Conservation (phyloP, 2,797 vertebrate genomes). For the Cynopterus sphinx region DNA sequence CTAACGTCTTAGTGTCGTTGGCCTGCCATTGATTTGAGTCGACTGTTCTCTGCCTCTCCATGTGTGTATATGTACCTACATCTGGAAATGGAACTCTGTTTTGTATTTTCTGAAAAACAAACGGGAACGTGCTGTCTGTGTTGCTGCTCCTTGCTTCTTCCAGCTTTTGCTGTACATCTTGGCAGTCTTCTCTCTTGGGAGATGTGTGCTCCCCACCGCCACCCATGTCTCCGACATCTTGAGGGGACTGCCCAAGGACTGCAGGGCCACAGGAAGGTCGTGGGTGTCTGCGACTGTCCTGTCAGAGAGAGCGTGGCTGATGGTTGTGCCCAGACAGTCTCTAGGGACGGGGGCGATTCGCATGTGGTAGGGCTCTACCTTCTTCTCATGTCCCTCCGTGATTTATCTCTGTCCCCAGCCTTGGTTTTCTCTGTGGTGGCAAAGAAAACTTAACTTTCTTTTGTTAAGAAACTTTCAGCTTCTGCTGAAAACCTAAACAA, state of each 20-base stretch:
- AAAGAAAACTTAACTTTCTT: too few relatives aligned
- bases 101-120: neutral
- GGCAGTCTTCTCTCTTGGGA: neutral
- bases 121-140: neutral
- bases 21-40: accelerated
- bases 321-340: neutral
- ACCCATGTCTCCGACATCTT: neutral
- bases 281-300: neutral
- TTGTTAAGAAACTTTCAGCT: too few relatives aligned
- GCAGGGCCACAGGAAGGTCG: neutral
- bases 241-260: neutral
- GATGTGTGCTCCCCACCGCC: neutral
- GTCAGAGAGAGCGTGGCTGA: accelerated
- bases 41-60: neutral
- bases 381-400: neutral
- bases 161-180: neutral
- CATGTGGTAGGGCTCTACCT: accelerated
- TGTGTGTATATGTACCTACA: accelerated
- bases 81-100: neutral
- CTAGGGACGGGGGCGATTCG: too few relatives aligned
- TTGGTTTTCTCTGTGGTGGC: neutral
- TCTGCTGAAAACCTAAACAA: accelerated
- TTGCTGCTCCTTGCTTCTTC: neutral
- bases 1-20: accelerated
- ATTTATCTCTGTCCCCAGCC: neutral